Evolutionary conservation across 2,113 vertebrate genomes (phyloP).

Genomic region (Opisthocomus hoazin): DNA sequence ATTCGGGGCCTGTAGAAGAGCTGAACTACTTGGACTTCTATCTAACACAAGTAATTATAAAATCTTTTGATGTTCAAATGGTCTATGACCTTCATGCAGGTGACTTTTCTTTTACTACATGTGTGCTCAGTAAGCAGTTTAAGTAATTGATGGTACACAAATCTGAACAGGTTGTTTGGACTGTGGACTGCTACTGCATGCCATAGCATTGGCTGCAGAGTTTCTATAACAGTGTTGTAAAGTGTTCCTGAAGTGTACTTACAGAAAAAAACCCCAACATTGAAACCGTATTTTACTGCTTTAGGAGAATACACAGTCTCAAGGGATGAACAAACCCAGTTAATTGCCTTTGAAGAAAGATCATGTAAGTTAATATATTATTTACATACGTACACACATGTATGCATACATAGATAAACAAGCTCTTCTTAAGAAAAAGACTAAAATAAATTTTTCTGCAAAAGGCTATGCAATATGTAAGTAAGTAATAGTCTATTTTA

Average conservation of each 20-base stretch:
- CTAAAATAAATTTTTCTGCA: not conserved
- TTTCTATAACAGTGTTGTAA: not conserved
- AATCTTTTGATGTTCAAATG: not conserved
- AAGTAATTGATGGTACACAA: accelerated
- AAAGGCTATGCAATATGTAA: not conserved
- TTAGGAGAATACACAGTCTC: not conserved
- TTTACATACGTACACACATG: not conserved
- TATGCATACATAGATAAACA: not conserved
- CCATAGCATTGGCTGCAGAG: not conserved
- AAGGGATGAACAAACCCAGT: not conserved
- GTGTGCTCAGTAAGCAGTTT: not conserved
- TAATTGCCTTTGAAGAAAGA: not conserved
- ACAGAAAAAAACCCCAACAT: not conserved
- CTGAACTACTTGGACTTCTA: not conserved
- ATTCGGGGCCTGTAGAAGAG: not conserved
- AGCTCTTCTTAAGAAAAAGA: not conserved
- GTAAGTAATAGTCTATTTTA: not conserved
- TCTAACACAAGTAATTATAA: not conserved
- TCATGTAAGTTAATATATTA: not conserved
- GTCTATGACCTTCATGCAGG: not conserved
- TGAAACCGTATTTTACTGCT: not conserved
- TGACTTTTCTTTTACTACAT: not conserved
- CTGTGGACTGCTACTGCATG: not conserved
- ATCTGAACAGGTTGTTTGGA: not conserved
- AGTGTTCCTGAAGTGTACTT: not conserved